Evolutionary conservation across 2,888 invertebrate genomes (phyloP), one percentile per base, ranked within the genome.

Genomic region (Acanthosepion esculentum): DNA sequence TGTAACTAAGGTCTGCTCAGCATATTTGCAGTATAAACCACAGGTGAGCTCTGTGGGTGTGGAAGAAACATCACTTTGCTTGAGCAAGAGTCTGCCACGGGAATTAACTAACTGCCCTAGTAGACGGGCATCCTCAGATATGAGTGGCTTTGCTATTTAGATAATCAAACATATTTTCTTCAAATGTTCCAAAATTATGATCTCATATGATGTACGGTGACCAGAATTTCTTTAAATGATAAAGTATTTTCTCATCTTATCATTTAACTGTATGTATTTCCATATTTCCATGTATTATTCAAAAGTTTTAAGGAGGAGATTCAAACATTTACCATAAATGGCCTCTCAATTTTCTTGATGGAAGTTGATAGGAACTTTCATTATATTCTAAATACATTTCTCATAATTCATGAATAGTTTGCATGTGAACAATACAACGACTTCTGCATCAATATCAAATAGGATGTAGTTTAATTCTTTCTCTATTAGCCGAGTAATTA

Each of bases 401-500:
- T n/a, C n/a, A 78, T 78, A n/a, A 78, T 78, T 78, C 78, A 78
- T 78, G 78, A 78, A n/a, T 33, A 78, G 78, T 78, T 78, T 78
- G 78, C 78, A 78, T 78, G 78, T n/a, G n/a, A 78, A 78, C 33
- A n/a, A n/a, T 15, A n/a, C 78, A 15, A 78, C 33, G 78, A 3
- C 78, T 78, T 78, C 33, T n/a, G n/a, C n/a, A 15, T n/a, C 78
- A 78, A 78, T 78, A n/a, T 78, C 78, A 33, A 33, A 78, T 78
- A 78, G n/a, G n/a, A 78, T 78, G 78, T n/a, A n/a, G n/a, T 78
- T 78, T n/a, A 78, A 78, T 78, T 78, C 78, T 78, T 78, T 78
- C 78, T 78, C n/a, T 78, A 78, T 78, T n/a, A 78, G 78, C n/a
- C 8, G n/a, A n/a, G 12, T 12, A n/a, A 78, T 78, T 78, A n/a